Percentiles rank a stretch among this genome's conserved stretches.
phyloP scores from a whole-genome alignment of 2,888 invertebrate genomes.

The Leptogaster cylindrica region DNA sequence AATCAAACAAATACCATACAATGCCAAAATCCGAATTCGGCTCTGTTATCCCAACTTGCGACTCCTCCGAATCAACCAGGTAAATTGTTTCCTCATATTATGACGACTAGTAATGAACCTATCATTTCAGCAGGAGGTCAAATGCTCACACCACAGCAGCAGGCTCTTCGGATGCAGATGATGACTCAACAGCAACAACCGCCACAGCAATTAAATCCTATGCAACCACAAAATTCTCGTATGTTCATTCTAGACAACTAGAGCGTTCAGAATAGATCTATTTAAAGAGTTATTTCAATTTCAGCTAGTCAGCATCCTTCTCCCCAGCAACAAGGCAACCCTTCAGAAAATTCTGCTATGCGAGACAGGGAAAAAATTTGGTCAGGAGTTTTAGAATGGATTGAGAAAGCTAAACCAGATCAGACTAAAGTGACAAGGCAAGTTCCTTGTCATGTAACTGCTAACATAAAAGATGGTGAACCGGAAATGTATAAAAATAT shows the following conservation, averaged over 20 bases:
- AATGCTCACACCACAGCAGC: constrained; percentile 52
- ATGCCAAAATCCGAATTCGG: constrained; percentile 62
- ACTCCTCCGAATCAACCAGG: constrained; percentile 64
- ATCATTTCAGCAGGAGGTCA: constrained; percentile 39
- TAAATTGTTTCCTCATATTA: not conserved
- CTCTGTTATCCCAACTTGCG: constrained; percentile 69
- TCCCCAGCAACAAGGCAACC: constrained; percentile 44
- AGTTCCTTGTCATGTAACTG: constrained; percentile 78
- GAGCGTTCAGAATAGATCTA: no score
- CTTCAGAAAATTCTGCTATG: constrained; percentile 45
- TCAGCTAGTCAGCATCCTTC: constrained; percentile 45
- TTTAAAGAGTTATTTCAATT: not conserved
- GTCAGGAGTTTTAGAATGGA: constrained; percentile 90
- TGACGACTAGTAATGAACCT: not conserved
- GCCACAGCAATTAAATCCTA: constrained; percentile 56
- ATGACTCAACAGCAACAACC: constrained; percentile 58
- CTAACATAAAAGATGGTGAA: constrained; percentile 78
- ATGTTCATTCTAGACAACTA: constrained; percentile 47
- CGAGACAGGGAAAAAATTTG: constrained; percentile 65
- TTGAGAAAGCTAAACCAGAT: constrained; percentile 87
- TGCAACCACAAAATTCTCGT: constrained; percentile 56
- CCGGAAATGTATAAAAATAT: constrained; percentile 72
- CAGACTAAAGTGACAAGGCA: constrained; percentile 77
- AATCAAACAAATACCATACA: constrained; percentile 43
- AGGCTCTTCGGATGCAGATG: constrained; percentile 57